Evolutionary conservation across 2,888 invertebrate species (phyloP).

Genomic region (Macropis europaea): DNA sequence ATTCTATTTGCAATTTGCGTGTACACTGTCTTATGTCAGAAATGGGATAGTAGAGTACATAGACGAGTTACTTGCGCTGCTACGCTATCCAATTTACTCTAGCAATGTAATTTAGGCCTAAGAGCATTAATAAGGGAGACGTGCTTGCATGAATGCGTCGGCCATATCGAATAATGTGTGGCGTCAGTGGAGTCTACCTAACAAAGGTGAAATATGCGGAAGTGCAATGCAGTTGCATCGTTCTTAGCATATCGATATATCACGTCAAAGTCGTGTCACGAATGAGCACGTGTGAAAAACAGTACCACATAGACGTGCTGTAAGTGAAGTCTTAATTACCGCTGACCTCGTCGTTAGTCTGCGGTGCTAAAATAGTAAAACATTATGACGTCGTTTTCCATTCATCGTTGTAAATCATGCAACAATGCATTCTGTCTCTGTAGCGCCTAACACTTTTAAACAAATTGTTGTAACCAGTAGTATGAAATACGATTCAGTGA

Average conservation of each 20-base stretch:
- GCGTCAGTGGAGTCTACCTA: conserved; percentile 16
- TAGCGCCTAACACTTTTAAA: no score
- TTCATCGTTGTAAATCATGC: no score
- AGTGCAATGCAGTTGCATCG: conserved; percentile 30
- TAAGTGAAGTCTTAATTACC: background rate
- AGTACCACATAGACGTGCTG: background rate
- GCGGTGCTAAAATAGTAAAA: background rate
- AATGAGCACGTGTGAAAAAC: background rate
- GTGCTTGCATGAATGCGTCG: conserved; percentile 19
- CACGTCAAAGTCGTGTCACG: conserved; percentile 25
- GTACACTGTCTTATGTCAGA: no score
- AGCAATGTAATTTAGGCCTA: no score
- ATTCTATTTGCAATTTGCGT: no score
- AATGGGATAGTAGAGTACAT: no score
- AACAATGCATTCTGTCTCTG: no score
- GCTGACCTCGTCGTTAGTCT: background rate
- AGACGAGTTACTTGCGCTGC: no score
- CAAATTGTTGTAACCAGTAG: no score
- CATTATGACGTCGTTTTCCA: no score
- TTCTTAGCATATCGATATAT: conserved; percentile 39
- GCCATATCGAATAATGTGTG: conserved; percentile 20
- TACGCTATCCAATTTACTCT: no score
- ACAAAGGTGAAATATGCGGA: conserved; percentile 48
- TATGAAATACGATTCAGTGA: no score
- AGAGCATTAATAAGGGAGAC: conserved; percentile 21